Conservation (phyloP, 2,797 vertebrate species). For the Nyctibius grandis region DNA sequence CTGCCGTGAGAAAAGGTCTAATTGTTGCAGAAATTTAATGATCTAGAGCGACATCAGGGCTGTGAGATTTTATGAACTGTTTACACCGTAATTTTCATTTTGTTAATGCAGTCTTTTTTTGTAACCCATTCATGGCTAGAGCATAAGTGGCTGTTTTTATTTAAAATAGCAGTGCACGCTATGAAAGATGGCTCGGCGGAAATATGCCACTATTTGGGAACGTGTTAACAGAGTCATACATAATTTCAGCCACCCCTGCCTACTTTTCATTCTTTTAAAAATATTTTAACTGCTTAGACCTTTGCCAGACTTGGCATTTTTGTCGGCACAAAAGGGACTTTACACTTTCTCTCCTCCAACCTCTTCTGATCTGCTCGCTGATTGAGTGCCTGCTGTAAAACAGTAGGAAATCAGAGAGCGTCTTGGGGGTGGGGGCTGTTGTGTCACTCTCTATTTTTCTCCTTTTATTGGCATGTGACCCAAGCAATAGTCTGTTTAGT, state of each 20-base stretch:
- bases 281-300: constrained; percentile 77
- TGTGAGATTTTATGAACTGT: constrained; percentile 99
- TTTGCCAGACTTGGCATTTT: constrained; percentile 71
- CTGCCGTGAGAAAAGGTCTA: constrained; percentile 99
- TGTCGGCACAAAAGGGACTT: constrained; percentile 66
- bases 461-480: constrained; percentile 67
- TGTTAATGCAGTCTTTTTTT: constrained; percentile 97
- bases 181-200: constrained; percentile 45
- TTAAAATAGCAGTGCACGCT: constrained; percentile 67
- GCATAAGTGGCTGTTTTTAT: constrained; percentile 75
- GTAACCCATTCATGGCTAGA: constrained; percentile 84
- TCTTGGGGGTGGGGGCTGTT: constrained; percentile 60
- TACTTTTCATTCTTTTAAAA: constrained; percentile 73
- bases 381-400: constrained; percentile 74
- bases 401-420: constrained; percentile 68
- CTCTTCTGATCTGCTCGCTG: constrained; percentile 71
- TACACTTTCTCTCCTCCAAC: constrained; percentile 36
- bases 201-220: constrained; percentile 58
- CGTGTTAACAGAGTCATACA: constrained; percentile 51
- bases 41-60: constrained; percentile 99
- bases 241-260: constrained; percentile 59
- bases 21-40: constrained; percentile 99
- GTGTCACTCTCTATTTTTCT: constrained; percentile 52
- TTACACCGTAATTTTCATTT: constrained; percentile 99
- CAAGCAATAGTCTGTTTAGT: constrained; percentile 62